Evolutionary conservation across 2,797 vertebrate species (phyloP), one percentile per base, ranked within the genome.

Genomic region (Sebastes steindachneri): DNA sequence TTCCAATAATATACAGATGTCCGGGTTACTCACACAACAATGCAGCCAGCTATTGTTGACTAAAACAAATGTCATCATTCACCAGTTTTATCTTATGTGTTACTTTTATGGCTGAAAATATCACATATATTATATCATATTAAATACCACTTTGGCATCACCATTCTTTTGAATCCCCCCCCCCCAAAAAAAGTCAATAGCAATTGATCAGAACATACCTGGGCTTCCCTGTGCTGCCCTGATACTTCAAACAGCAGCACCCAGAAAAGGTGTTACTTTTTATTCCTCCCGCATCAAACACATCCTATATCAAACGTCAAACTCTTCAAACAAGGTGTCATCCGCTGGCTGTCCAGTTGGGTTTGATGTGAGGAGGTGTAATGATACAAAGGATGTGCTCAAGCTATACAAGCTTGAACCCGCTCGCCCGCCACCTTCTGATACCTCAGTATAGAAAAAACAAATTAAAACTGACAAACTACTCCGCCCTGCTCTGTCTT

Each of bases 301-400:
- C 90, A 89, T 84, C 90, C 93, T 75, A 92, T 89, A 96, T 96
- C 95, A 96, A 96, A 96, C 93, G 92, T 95, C 94, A 91, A 88
- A 90, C 87, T 92, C 95, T 95, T 96, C 95, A 96, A 96, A 96
- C 93, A 88, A 91, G 93, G 92, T 94, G 93, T 95, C 93, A 95
- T 95, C 93, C 91, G 88, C 90, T 19, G 84, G 90, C 94, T 91
- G 92, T 93, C 91, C 93, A 19, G 82, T 73, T 3, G 59, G 85
- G 89, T 95, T 95, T 95, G 94, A 96, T 94, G 93, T 91, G 89
- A 89, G 90, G 85, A 86, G 78, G 91, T 91, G 91, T 94, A 94
- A 95, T 93, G 91, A 94, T 91, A 91, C 92, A 91, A 90, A 93
- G 88, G 82, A 67, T 84, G 63, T 59, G 86, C 69, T 72, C 82